Base-by-base conservation (phyloP, 1,140 invertebrate species). In the Pachypeltis micranthus region DNA sequence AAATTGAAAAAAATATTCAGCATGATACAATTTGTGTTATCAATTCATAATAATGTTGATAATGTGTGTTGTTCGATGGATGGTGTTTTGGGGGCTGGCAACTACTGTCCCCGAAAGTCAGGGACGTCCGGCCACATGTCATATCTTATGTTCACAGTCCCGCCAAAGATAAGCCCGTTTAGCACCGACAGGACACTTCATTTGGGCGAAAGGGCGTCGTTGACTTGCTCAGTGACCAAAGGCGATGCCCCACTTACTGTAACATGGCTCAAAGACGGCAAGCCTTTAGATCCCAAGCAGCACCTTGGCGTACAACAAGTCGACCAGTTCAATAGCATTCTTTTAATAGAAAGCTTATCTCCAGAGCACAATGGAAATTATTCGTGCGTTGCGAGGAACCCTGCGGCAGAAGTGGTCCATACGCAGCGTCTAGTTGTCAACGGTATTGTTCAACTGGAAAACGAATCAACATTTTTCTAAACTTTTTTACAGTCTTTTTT, bases 151-250 rank as follows among this genome's bases (percentile, higher is more conserved):
- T 27, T 83, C 84, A 67, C 84, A 89, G 87, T 88, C 76, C 85
- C 86, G 68, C 87, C 87, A 67, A 87, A 88, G 79, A 80, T 89
- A 76, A 86, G 85, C 76, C 84, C 85, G 57, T 86, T 88, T 75
- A 83, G 81, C 67, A 82, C 84, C 59, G 81, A 84, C 70, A 78
- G 83, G 63, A 81, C 83, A 66, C 77, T 88, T 26, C 83, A 88
- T 70, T 84, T 92, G 69, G 85, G 84, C 51, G 86, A 89, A 70
- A 78, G 87, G 31, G 85, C 85, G 39, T 86, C 83, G 39, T 75
- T 88, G 58, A 86, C 86, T 61, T 90, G 87, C 74, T 85, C 85
- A 16, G 84, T 89, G 65, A 85, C 83, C 62, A 85, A 87, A 70
- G 88, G 88, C 58, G 86, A 90, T 74, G 76, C 83, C 44, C 88